Evolutionary conservation across 1,140 invertebrate genomes (phyloP).

Genomic region (Penaeus indicus): DNA sequence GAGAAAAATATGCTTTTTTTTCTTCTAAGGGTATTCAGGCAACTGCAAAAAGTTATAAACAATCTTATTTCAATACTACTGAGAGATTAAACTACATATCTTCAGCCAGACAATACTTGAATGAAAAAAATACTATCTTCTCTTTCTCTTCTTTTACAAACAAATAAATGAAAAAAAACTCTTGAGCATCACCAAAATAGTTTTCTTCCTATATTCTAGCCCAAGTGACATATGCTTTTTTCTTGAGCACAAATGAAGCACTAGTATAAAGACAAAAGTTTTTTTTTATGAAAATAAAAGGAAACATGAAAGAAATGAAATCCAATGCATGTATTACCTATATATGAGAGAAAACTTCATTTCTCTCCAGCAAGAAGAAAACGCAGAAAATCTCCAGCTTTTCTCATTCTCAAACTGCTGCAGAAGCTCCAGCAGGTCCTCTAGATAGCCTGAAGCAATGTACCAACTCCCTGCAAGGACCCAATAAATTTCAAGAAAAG

Average conservation of each 20-base stretch:
- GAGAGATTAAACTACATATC: too few species aligned
- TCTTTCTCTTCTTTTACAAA: too few species aligned
- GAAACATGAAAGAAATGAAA: background rate
- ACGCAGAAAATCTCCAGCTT: conserved; percentile 53
- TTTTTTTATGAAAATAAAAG: conserved; percentile 3
- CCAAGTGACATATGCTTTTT: too few species aligned
- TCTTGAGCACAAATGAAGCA: too few species aligned
- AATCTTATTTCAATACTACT: too few species aligned
- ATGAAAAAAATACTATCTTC: too few species aligned
- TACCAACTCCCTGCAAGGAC: conserved; percentile 63
- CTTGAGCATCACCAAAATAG: too few species aligned
- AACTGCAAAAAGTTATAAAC: too few species aligned
- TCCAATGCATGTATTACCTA: conserved; percentile 34
- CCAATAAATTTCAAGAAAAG: too few species aligned
- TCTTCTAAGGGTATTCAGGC: background rate
- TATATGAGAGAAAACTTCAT: conserved; percentile 61
- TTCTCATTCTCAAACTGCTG: conserved; percentile 42
- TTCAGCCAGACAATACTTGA: too few species aligned
- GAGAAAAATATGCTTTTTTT: background rate
- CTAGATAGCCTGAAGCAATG: conserved; percentile 60
- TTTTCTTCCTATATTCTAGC: too few species aligned
- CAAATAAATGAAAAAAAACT: too few species aligned
- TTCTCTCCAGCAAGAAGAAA: conserved; percentile 61
- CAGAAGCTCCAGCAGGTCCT: conserved; percentile 52
- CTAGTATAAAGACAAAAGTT: background rate